Evolutionary conservation across 2,797 vertebrate genomes (phyloP).

Genomic region (Amphiprion clarkii): DNA sequence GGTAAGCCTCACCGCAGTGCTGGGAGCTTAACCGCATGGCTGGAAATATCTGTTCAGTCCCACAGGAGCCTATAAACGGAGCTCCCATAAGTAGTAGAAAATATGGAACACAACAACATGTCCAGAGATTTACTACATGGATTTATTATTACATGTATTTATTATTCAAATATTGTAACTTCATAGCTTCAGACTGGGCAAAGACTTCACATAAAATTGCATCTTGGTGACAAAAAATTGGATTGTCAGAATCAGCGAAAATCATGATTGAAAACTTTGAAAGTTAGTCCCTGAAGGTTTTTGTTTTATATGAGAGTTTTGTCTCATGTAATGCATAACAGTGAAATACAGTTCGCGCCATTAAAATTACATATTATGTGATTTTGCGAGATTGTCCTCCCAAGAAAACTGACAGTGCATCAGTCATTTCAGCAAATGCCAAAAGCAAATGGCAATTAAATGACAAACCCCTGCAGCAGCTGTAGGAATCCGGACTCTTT

Average conservation of each 20-base stretch:
- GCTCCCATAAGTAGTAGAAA: conserved; percentile 18
- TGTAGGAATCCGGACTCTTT: conserved; percentile 3
- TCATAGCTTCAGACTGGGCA: not conserved
- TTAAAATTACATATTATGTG: not conserved
- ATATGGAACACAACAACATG: conserved; percentile 10
- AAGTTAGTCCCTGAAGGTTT: not conserved
- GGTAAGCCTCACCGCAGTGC: conserved; percentile 50
- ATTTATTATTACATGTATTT: not conserved
- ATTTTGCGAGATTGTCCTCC: conserved; percentile 15
- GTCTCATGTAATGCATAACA: no score
- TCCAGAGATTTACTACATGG: conserved; percentile 18
- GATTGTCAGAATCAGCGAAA: not conserved
- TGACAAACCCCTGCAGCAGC: not conserved
- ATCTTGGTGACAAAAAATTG: not conserved
- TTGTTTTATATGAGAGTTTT: not conserved
- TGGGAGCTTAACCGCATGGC: conserved; percentile 52
- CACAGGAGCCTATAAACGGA: conserved; percentile 26
- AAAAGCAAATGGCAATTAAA: conserved; percentile 19
- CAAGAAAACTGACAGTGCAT: conserved; percentile 10
- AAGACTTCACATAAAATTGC: not conserved
- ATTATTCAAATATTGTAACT: conserved; percentile 14
- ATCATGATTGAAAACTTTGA: not conserved
- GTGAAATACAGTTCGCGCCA: not conserved
- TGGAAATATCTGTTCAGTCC: conserved; percentile 62
- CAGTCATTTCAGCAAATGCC: conserved; percentile 3